Evolutionary conservation across 2,797 vertebrate genomes (phyloP).

Genomic region (Alca torda): DNA sequence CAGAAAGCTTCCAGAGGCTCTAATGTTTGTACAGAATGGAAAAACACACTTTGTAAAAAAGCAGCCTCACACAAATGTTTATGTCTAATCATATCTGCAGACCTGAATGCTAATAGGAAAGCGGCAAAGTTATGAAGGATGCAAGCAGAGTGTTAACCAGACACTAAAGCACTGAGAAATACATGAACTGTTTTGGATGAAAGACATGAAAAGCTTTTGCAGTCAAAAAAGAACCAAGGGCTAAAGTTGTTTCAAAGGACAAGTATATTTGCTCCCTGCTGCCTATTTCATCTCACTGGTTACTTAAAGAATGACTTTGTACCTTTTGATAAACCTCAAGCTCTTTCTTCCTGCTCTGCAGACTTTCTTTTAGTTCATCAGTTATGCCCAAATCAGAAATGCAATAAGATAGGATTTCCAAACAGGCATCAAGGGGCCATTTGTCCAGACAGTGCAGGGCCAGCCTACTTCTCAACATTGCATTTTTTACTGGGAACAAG

Average conservation of each 20-base stretch:
- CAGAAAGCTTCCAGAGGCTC: not conserved
- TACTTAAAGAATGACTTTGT: not conserved
- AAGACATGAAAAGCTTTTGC: not conserved
- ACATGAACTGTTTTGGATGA: not conserved
- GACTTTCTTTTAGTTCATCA: constrained; percentile 71
- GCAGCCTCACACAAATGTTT: not conserved
- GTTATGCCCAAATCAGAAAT: constrained; percentile 80
- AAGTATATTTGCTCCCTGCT: not conserved
- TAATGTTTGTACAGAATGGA: not conserved
- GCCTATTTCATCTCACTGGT: not conserved
- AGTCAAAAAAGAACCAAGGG: not conserved
- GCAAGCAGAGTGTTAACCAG: not conserved
- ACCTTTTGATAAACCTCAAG: constrained; percentile 89
- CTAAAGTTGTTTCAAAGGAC: not conserved
- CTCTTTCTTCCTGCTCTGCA: constrained; percentile 84
- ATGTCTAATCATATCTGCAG: not conserved
- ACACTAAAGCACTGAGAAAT: not conserved
- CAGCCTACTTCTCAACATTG: constrained; percentile 82
- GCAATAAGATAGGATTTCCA: constrained; percentile 92
- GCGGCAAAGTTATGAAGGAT: not conserved
- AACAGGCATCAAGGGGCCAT: constrained; percentile 87
- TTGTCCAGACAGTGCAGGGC: constrained; percentile 83
- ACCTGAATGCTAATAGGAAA: not conserved
- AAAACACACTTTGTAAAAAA: not conserved
- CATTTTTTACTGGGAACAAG: constrained; percentile 85